A percentile compares a stretch with the other conserved stretches of the same genome.
phyloP scores from a whole-genome alignment of 1,140 invertebrate genomes.

The Hyles vespertilio region DNA sequence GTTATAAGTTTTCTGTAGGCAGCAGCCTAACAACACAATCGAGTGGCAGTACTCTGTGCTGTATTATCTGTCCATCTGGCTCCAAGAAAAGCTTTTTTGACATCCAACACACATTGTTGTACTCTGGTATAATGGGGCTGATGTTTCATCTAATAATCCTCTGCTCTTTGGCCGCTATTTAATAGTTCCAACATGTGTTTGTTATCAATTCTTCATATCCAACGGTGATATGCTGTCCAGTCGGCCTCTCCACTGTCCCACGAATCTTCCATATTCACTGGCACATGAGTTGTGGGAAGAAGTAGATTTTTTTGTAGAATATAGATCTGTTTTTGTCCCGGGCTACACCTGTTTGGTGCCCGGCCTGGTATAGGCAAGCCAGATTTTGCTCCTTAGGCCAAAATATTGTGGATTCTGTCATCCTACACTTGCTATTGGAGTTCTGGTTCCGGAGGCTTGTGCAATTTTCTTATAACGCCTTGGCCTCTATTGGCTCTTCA shows the following conservation, averaged over 20 bases:
- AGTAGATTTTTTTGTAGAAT: conserved; percentile 81
- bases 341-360: conserved; percentile 76
- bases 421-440: conserved; percentile 89
- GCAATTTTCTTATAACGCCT: conserved; percentile 93
- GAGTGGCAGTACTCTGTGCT: conserved; percentile 64
- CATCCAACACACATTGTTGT: conserved; percentile 64
- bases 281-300: conserved; percentile 84
- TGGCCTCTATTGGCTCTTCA: conserved; percentile 91
- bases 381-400: conserved; percentile 86
- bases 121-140: conserved; percentile 57
- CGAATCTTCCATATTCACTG: conserved; percentile 76
- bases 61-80: conserved; percentile 69
- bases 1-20: conserved; percentile 50
- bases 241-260: conserved; percentile 43
- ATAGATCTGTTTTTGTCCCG: conserved; percentile 42
- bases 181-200: conserved; percentile 55
- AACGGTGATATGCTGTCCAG: conserved; percentile 32
- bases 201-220: conserved; percentile 40
- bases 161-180: conserved; percentile 58
- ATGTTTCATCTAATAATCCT: conserved; percentile 56
- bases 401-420: conserved; percentile 96
- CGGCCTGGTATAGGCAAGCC: conserved; percentile 91
- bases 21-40: conserved; percentile 63
- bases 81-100: conserved; percentile 56
- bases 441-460: conserved; percentile 87